Evolutionary conservation across 2,797 vertebrate genomes (phyloP), one percentile per base, ranked within the genome.

Genomic region (Anolis apletophallus): DNA sequence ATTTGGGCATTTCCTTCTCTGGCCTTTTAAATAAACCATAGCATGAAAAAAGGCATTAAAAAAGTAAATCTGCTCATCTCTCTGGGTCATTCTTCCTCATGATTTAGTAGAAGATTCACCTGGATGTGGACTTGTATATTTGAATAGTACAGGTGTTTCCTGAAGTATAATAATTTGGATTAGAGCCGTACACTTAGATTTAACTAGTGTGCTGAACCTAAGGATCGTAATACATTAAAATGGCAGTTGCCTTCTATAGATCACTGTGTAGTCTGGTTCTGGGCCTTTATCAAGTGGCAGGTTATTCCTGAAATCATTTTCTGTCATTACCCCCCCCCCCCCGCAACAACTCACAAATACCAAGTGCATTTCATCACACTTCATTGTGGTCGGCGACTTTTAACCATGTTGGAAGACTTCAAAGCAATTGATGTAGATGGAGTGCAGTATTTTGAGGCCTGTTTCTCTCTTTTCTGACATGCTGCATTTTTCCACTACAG

Each of bases 401-500:
- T 34, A n/a, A 26, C 50, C 26, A 46, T 57, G 61, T 69, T 82
- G 50, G 64, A 52, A 16, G 10, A 67, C n/a, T 75, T 81, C 32
- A 59, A 74, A 67, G 61, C 50, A 80, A 9, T 80, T 80, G 64
- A 69, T 69, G 23, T 61, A 61, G 64, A 61, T 71, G 54, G 81
- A 78, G 55, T 78, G 75, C 75, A 21, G 59, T 78, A 71, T 87
- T 59, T 71, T 69, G 29, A 76, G 73, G 78, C 83, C 59, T 32
- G 57, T 46, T 75, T 84, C 34, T 73, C 69, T 40, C n/a, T 80
- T 80, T 80, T 75, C 68, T 54, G 77, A 80, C 46, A 26, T 68
- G 86, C 67, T 83, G 69, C 57, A 16, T 88, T 84, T 84, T 88
- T 26, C 55, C 75, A 74, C 55, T 79, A 72, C 57, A 87, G 55